These are phyloP conservation scores for Palythoa caribaeorum DNA, from an alignment of 92 coral and sea anemone genomes.

Conservation along the genomic window DNA sequence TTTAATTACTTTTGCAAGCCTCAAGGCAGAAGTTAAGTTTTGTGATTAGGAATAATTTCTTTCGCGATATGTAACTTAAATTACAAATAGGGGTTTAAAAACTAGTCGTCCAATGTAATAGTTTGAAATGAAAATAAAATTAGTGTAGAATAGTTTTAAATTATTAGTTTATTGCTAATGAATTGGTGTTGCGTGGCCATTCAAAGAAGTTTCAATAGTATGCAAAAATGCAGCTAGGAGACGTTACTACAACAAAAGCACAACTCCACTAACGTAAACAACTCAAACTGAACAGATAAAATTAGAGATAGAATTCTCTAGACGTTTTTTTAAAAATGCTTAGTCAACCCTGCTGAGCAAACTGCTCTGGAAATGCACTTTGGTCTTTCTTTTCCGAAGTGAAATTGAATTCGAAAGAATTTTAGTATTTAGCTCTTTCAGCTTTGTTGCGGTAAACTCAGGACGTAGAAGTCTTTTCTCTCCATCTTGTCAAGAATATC, in stretches of 20 bases:
- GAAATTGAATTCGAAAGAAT: neutral
- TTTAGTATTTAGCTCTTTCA: neutral
- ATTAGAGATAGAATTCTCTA: neutral
- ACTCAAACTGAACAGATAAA: neutral
- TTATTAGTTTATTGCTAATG: neutral
- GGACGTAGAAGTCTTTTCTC: neutral
- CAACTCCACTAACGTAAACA: neutral
- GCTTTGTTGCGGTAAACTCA: neutral
- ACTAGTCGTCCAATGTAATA: neutral
- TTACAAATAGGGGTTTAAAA: neutral
- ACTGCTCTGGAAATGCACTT: neutral
- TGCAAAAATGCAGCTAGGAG: neutral
- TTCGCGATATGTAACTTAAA: neutral
- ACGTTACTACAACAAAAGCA: conserved; percentile 44
- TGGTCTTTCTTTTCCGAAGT: neutral
- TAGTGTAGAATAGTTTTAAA: neutral
- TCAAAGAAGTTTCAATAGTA: neutral
- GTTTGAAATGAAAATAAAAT: neutral
- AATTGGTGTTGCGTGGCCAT: neutral
- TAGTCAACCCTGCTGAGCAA: neutral
- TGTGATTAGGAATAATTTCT: neutral
- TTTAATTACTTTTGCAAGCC: conserved; percentile 9
- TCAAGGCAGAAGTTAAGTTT: neutral
- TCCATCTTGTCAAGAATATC: no score
- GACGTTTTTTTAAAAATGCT: neutral